Evolutionary conservation across 2,113 vertebrate species (phyloP), one percentile per base, ranked within the genome.

Genomic region (Etia nguti): DNA sequence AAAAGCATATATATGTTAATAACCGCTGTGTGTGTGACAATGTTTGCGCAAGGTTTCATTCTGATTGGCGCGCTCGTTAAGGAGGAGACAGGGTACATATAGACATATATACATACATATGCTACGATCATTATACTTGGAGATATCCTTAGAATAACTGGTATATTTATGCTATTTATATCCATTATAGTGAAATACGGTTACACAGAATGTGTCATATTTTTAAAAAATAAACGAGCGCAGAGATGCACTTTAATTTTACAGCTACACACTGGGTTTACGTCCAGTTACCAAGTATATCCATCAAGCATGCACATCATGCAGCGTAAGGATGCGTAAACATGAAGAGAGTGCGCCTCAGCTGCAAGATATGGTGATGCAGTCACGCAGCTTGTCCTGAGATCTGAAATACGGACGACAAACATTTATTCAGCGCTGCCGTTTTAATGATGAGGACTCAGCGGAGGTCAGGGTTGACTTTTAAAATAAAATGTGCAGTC

Each of bases 341-440:
- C 75, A 22, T 10, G 15, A 41, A n/a, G 55, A 43, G 4, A 41
- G 41, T 29, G 83, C 7, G 70, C 54, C 36, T 4, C 6, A 54
- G 85, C 75, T 13, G 8, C 16, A 20, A 36, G 73, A 29, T 83
- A 60, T 10, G 15, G 55, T 57, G 56, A 82, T 4, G 79, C 31
- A 13, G 68, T 84, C 77, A 20, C 46, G 16, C 73, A 12, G 79
- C 52, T 65, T 20, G 3, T 55, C 57, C 57, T 38, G 10, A 86
- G 73, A 81, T 41, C 20, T 43, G 60, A 57, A 80, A 62, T 48
- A n/a, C 31, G 26, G 57, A 87, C 84, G 75, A 60, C 90, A 94
- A 93, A 92, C 88, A 90, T 93, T 94, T 95, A 93, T 85, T 82
- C 88, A 86, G 83, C 1, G 13, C 80, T 81, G 79, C n/a, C n/a